Evolutionary conservation across 2,113 vertebrate genomes (phyloP), one percentile per base, ranked within the genome.

Genomic region (Octodon degus): DNA sequence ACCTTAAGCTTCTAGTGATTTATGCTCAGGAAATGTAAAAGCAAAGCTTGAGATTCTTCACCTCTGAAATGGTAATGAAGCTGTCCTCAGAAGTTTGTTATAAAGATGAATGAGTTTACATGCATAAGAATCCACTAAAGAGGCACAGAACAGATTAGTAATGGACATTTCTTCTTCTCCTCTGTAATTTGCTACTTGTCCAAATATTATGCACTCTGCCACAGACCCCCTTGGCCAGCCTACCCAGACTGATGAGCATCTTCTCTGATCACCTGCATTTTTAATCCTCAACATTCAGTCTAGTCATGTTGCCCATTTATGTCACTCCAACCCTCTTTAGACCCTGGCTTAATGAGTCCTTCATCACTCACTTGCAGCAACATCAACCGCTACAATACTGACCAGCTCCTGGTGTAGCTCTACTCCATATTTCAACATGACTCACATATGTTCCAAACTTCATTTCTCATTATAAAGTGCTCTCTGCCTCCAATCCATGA

Each of bases 31-130:
- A 16, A 37, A 92, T 53, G 10, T 17, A 72, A 72, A 89, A 77
- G 19, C 60, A 93, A 86, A 19, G 11, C n/a, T 79, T 86, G 7
- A 62, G 47, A 80, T 68, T 80, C 62, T 95, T 96, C 11, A 80
- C 27, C 34, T 84, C 34, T 94, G 55, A 89, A 84, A 76, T 86
- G 40, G 27, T 43, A 83, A 86, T 65, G 86, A 86, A 40, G 40
- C 30, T 82, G 27, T 43, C 55, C 16, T 53, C 5, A n/a, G 34
- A 40, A 30, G 53, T 94, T 43, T 67, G 4, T 9, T 47, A 16
- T 62, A 74, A 96, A 97, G 27, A 70, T 65, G 72, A 84, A 80
- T 58, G 67, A 94, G 47, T 83, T 93, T 72, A 55, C 47, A 79
- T 34, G 24, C 4, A 1, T 55, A 63, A 89, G 24, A 30, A 32